Conservation (phyloP, 1,140 invertebrate species). For the Holcopasites calliopsidis region DNA sequence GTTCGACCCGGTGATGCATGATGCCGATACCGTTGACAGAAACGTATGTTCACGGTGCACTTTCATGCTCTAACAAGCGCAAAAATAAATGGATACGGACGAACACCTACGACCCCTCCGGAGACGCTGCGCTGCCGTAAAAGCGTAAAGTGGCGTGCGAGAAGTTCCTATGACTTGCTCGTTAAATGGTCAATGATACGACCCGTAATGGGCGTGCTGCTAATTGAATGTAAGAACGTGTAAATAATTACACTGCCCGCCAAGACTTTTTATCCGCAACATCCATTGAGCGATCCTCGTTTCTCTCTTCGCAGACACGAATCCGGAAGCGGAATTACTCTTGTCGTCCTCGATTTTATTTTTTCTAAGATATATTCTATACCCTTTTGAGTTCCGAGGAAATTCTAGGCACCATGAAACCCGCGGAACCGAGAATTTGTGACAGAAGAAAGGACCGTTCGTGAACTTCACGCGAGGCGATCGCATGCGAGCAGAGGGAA, state of each 20-base stretch:
- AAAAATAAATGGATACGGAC: conserved; percentile 51
- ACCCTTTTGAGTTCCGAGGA: too few species aligned
- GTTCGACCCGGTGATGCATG: conserved; percentile 25
- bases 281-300: too few species aligned
- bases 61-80: conserved; percentile 60
- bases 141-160: not conserved
- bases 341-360: too few species aligned
- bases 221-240: not conserved
- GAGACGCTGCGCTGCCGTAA: not conserved
- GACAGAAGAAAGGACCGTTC: not conserved
- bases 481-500: conserved; percentile 19
- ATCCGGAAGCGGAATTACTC: too few species aligned
- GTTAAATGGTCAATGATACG: not conserved
- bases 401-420: too few species aligned
- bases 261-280: too few species aligned
- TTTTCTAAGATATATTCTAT: too few species aligned
- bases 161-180: not conserved
- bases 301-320: too few species aligned
- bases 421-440: too few species aligned
- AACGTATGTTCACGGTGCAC: conserved; percentile 28
- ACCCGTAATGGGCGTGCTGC: not conserved
- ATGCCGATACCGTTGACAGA: conserved; percentile 40
- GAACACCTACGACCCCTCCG: conserved; percentile 42
- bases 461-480: conserved; percentile 17
- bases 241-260: too few species aligned